These are phyloP conservation scores for Bursaphelenchus mucronatus DNA, from an alignment of 1,140 invertebrate species.

Conservation along the genomic window DNA sequence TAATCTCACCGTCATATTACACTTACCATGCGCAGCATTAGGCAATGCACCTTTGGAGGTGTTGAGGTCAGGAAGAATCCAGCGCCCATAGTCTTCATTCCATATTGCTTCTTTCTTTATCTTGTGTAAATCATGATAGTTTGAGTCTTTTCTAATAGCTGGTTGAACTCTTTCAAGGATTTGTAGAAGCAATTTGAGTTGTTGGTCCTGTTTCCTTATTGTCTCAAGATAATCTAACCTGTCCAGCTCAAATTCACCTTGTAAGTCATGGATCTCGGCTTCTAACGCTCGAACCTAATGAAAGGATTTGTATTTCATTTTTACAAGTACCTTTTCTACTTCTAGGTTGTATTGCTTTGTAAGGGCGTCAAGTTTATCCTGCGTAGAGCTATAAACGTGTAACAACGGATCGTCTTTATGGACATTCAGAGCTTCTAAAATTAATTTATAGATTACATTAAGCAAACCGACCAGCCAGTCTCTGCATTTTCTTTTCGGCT, in stretches of 20 bases:
- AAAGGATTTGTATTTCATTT: conserved; percentile 20
- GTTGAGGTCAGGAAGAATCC: conserved; percentile 71
- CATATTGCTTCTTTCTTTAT: conserved; percentile 70
- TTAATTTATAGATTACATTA: conserved; percentile 16
- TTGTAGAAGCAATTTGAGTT: conserved; percentile 70
- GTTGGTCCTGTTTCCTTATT: conserved; percentile 73
- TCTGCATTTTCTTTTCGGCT: conserved; percentile 69
- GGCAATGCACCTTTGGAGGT: conserved; percentile 70
- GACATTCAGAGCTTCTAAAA: conserved; percentile 67
- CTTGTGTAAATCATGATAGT: conserved; percentile 62
- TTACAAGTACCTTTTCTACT: conserved; percentile 67
- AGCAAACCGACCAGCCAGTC: conserved; percentile 62
- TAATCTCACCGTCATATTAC: neutral
- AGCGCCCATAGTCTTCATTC: conserved; percentile 73
- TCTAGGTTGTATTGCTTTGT: conserved; percentile 71
- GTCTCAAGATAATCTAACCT: conserved; percentile 79
- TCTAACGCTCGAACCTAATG: conserved; percentile 68
- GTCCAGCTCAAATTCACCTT: conserved; percentile 78
- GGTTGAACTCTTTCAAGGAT: conserved; percentile 72
- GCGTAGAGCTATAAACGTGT: conserved; percentile 72
- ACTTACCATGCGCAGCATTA: conserved; percentile 64
- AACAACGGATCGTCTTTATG: conserved; percentile 71
- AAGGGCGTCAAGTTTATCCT: conserved; percentile 73
- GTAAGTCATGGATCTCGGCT: conserved; percentile 73
- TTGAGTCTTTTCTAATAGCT: conserved; percentile 69